These are phyloP conservation scores for Triplophysa dalaica DNA, from an alignment of 2,113 vertebrate species.

Conservation along the genomic window DNA sequence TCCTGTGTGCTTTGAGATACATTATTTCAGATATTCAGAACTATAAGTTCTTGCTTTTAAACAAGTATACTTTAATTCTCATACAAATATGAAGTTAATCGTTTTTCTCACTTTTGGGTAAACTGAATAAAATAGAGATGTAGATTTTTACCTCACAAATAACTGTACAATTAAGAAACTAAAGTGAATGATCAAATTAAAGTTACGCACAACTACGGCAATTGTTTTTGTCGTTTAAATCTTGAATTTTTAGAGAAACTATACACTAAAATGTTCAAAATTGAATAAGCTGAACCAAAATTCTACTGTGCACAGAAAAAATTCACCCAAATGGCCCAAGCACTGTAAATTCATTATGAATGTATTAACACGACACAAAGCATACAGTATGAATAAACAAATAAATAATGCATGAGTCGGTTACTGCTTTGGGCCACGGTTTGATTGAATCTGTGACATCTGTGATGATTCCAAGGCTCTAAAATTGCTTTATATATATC, in stretches of 20 bases:
- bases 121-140: not conserved
- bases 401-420: constrained; percentile 67
- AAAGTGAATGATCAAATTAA: no score
- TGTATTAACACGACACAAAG: constrained; percentile 54
- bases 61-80: not conserved
- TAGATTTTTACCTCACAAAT: no score
- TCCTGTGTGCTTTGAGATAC: not conserved
- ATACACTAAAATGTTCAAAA: not conserved
- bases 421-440: constrained; percentile 63
- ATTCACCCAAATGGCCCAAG: constrained; percentile 36
- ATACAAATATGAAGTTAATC: not conserved
- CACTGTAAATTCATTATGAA: constrained; percentile 62
- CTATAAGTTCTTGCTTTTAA: not conserved
- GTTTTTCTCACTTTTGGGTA: not conserved
- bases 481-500: constrained; percentile 62
- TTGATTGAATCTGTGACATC: constrained; percentile 53
- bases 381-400: constrained; percentile 63
- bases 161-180: no score
- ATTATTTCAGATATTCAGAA: not conserved
- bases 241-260: not conserved
- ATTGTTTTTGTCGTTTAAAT: not conserved
- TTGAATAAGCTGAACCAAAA: constrained; percentile 17
- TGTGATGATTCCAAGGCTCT: constrained; percentile 51
- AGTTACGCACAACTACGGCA: no score
- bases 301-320: constrained; percentile 39